These are phyloP conservation scores for Pemphredon lugubris DNA, from an alignment of 2,888 invertebrate species.

Conservation along the genomic window DNA sequence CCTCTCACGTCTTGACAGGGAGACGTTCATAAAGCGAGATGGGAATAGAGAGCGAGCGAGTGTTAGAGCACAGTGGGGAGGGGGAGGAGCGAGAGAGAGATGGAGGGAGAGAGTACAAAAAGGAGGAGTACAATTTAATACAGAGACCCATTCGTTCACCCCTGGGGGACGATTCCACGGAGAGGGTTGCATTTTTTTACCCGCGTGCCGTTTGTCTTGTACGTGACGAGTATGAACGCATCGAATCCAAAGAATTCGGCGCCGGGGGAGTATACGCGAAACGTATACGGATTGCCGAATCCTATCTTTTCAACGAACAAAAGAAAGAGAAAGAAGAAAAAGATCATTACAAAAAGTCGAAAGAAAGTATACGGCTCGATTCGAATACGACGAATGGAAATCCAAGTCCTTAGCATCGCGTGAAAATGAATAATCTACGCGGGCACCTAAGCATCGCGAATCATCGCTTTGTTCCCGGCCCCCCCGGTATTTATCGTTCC, in stretches of 20 bases:
- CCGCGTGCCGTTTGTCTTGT: slow-evolving; percentile 55
- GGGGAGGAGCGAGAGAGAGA: slow-evolving; percentile 23
- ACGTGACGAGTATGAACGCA: slow-evolving; percentile 61
- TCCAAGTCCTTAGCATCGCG: too few relatives aligned
- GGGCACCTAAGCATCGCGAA: too few relatives aligned
- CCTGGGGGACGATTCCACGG: slow-evolving; percentile 40
- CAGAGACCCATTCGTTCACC: slow-evolving; percentile 55
- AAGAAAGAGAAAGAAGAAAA: too few relatives aligned
- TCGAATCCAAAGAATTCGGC: slow-evolving; percentile 43
- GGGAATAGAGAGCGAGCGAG: slow-evolving; percentile 13
- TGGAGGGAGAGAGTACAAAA: too few relatives aligned
- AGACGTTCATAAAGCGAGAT: slow-evolving; percentile 38
- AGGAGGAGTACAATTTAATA: slow-evolving; percentile 58
- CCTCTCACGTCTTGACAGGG: slow-evolving; percentile 63
- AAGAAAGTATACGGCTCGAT: too few relatives aligned
- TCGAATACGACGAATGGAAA: too few relatives aligned
- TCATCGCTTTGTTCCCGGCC: too few relatives aligned
- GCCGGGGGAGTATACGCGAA: background rate
- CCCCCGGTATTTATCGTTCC: background rate
- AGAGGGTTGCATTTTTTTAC: slow-evolving; percentile 57
- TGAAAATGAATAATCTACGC: too few relatives aligned
- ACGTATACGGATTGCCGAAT: background rate
- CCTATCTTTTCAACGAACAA: too few relatives aligned
- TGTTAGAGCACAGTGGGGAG: slow-evolving; percentile 6
- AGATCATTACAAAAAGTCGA: too few relatives aligned